Evolutionary conservation across 2,113 vertebrate genomes (phyloP).

Genomic region (Percina caprodes): DNA sequence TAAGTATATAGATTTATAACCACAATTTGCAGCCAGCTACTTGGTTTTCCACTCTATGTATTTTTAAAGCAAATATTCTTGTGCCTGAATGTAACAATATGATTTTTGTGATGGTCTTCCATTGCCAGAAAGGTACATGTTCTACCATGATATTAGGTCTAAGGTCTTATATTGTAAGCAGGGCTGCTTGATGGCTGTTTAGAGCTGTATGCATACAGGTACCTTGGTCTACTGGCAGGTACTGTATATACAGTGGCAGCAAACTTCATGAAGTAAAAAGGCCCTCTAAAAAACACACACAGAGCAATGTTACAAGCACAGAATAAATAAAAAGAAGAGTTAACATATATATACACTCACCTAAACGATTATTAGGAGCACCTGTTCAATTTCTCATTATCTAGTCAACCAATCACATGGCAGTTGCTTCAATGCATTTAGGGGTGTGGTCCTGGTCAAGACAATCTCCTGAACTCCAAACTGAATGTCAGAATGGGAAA

Average conservation of each 20-base stretch:
- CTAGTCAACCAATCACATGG: no score
- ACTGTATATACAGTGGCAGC: not conserved
- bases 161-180: not conserved
- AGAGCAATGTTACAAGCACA: conserved; percentile 8
- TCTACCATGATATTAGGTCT: not conserved
- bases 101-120: not conserved
- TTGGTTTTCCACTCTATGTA: not conserved
- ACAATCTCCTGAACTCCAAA: no score
- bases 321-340: conserved; percentile 21
- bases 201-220: not conserved
- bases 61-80: conserved; percentile 3
- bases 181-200: not conserved
- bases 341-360: no score
- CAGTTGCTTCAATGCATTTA: no score
- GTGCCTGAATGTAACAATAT: not conserved
- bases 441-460: no score
- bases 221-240: not conserved
- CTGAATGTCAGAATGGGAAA: no score
- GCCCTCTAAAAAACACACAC: not conserved
- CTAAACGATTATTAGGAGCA: no score
- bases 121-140: not conserved
- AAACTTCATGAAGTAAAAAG: conserved; percentile 2
- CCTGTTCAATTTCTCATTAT: no score
- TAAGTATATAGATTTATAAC: not conserved
- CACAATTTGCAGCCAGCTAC: not conserved